Evolutionary conservation across 2,113 vertebrate species (phyloP).

Genomic region (Butastur rufipennis): DNA sequence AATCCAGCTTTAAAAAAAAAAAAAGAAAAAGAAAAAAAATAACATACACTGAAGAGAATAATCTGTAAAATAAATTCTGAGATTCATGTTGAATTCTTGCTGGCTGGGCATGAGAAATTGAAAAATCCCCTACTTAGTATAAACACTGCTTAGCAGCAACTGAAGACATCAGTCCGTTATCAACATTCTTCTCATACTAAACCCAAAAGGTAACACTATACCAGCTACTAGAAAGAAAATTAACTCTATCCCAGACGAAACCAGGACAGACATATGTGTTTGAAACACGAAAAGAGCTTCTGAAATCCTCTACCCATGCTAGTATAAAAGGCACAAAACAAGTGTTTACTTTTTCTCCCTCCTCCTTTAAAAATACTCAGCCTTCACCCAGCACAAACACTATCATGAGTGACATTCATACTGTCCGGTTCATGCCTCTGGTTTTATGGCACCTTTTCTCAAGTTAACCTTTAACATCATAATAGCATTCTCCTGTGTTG

Average conservation of each 20-base stretch:
- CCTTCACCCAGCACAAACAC: neutral
- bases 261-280: neutral
- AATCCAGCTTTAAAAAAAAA: neutral
- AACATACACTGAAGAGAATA: neutral
- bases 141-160: too few species aligned
- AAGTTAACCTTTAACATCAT: neutral
- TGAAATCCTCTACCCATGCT: neutral
- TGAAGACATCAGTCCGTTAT: too few species aligned
- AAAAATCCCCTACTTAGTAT: too few species aligned
- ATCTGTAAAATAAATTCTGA: neutral
- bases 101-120: too few species aligned
- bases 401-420: neutral
- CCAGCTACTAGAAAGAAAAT: too few species aligned
- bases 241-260: too few species aligned
- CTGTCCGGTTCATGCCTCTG: neutral
- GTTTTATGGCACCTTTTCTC: neutral
- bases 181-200: too few species aligned
- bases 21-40: neutral
- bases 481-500: neutral
- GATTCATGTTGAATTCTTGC: neutral
- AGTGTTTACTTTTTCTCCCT: neutral
- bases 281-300: neutral
- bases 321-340: neutral
- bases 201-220: too few species aligned
- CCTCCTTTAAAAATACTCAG: neutral